These are phyloP conservation scores for Bufo gargarizans DNA, from an alignment of 2,113 vertebrate genomes.

Conservation along the genomic window DNA sequence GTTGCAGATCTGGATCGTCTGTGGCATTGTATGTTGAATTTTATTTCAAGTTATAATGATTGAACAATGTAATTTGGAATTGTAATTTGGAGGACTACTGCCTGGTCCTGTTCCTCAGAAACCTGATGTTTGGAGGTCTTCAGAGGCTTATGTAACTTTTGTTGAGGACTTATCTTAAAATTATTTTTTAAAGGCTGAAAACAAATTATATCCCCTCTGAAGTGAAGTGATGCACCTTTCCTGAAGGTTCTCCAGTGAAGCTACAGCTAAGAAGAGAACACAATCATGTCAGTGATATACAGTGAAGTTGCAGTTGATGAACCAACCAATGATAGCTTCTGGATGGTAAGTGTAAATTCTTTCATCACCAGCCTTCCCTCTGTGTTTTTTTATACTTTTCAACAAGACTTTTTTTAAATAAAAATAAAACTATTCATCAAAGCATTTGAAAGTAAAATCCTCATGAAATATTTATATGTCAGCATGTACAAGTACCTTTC, in stretches of 20 bases:
- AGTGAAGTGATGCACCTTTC: not conserved
- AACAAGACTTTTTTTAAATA: not conserved
- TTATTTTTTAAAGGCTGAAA: not conserved
- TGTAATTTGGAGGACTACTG: not conserved
- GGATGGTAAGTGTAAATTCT: conserved; percentile 59
- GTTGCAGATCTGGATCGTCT: no score
- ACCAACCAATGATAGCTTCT: conserved; percentile 62
- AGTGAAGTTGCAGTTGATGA: conserved; percentile 60
- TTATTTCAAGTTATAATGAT: no score
- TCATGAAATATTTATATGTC: no score
- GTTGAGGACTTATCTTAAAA: not conserved
- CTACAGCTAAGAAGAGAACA: not conserved
- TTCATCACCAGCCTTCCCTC: not conserved
- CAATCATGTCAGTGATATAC: conserved; percentile 62
- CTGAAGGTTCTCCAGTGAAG: not conserved
- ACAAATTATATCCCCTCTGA: not conserved
- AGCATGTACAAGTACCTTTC: not conserved
- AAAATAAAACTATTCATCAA: not conserved
- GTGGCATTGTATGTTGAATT: no score
- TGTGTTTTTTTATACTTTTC: not conserved
- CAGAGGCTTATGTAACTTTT: not conserved
- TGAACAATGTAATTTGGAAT: no score
- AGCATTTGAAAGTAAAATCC: no score
- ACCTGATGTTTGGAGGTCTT: not conserved
- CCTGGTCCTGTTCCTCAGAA: not conserved